These are phyloP conservation scores for Scomber japonicus DNA, from an alignment of 2,113 vertebrate species.

Conservation along the genomic window DNA sequence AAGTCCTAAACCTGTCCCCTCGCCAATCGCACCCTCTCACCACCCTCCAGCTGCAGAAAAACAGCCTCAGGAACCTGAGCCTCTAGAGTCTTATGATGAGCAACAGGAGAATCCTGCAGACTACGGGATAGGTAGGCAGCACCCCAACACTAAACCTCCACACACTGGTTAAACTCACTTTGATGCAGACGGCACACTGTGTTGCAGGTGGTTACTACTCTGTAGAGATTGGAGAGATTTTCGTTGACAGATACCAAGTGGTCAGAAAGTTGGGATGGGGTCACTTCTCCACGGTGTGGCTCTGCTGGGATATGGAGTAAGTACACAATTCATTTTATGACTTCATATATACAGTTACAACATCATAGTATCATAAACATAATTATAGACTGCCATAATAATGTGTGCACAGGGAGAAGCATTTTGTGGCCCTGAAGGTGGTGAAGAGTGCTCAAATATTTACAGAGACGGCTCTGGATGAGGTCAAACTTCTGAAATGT, in stretches of 20 bases:
- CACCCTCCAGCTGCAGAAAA: neutral
- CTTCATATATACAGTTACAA: neutral
- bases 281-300: conserved; percentile 85
- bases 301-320: conserved; percentile 84
- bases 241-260: conserved; percentile 81
- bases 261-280: conserved; percentile 84
- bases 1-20: neutral
- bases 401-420: conserved; percentile 69
- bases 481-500: conserved; percentile 90
- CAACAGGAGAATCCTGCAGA: conserved; percentile 81
- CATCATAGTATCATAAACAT: neutral
- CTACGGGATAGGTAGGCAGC: conserved; percentile 74
- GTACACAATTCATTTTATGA: conserved; percentile 34
- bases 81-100: conserved; percentile 63
- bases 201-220: conserved; percentile 81
- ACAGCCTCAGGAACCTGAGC: conserved; percentile 30
- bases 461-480: conserved; percentile 91
- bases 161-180: neutral
- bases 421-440: conserved; percentile 89
- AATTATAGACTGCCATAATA: conserved; percentile 8
- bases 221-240: conserved; percentile 80
- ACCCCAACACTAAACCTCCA: neutral
- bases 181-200: neutral
- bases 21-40: neutral
- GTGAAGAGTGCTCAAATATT: conserved; percentile 91